These are phyloP conservation scores for Ischnura elegans DNA, from an alignment of 2,888 invertebrate species.

Conservation along the genomic window DNA sequence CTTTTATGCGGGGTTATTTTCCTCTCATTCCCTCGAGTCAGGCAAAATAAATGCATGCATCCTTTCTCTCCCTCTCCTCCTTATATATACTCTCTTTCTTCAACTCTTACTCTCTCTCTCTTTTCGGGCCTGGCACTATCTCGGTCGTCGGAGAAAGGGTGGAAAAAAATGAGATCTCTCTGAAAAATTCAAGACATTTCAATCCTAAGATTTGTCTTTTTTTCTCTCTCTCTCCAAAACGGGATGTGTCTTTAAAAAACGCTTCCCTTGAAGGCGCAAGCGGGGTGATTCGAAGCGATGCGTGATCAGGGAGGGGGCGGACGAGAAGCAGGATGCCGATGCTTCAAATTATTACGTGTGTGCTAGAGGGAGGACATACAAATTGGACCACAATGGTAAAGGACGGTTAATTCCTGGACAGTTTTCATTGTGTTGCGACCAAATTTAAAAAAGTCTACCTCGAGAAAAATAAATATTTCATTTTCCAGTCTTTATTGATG, in stretches of 20 bases:
- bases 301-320: background rate
- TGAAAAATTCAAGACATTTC: background rate
- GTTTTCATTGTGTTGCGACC: too few relatives aligned
- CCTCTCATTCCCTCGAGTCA: conserved; percentile 26
- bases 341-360: too few relatives aligned
- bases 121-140: background rate
- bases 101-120: background rate
- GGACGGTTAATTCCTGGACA: too few relatives aligned
- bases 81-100: background rate
- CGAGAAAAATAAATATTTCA: too few relatives aligned
- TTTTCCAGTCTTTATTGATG: too few relatives aligned
- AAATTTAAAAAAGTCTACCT: too few relatives aligned
- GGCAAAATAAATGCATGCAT: conserved; percentile 29
- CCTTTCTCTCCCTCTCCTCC: background rate
- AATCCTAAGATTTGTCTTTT: background rate
- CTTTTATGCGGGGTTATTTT: background rate
- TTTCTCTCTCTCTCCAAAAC: background rate
- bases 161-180: background rate
- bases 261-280: background rate
- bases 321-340: too few relatives aligned
- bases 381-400: too few relatives aligned
- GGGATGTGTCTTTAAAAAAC: conserved; percentile 12
- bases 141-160: background rate
- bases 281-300: background rate
- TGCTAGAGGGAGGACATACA: too few relatives aligned